Conservation (phyloP, 2,888 invertebrate genomes). For the Dorcus parallelipipedus region DNA sequence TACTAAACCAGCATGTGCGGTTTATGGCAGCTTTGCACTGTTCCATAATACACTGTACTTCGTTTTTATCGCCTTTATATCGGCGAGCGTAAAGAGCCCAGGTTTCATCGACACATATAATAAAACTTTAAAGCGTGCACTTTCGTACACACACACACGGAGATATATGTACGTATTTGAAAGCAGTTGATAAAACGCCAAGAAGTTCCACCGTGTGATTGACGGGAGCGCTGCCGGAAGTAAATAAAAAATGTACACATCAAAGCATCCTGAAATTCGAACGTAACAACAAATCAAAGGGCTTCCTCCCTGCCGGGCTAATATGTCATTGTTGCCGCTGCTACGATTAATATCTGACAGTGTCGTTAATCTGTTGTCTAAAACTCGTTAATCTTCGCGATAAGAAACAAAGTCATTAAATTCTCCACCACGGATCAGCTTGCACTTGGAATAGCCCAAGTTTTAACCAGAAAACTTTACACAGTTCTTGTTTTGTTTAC, state of each 20-base stretch:
- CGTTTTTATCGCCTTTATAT: neutral
- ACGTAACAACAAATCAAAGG: constrained; percentile 2
- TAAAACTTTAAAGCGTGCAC: neutral
- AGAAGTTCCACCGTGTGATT: too few relatives aligned
- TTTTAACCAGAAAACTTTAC: constrained; percentile 46
- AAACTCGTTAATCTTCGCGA: constrained; percentile 45
- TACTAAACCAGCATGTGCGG: neutral
- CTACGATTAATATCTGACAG: constrained; percentile 38
- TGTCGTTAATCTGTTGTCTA: constrained; percentile 42
- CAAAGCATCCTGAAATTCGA: neutral
- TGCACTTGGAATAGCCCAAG: constrained; percentile 40
- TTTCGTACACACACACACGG: neutral
- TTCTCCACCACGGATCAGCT: constrained; percentile 40
- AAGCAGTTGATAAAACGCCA: too few relatives aligned
- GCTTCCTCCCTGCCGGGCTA: constrained; percentile 18
- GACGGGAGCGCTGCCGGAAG: too few relatives aligned
- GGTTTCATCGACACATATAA: too few relatives aligned
- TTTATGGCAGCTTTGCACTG: neutral
- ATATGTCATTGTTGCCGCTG: constrained; percentile 33
- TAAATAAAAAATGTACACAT: neutral
- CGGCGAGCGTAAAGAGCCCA: neutral
- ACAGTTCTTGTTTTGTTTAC: constrained; percentile 23
- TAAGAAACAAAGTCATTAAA: constrained; percentile 47
- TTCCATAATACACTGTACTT: neutral
- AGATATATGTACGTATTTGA: too few relatives aligned